Base-by-base conservation (phyloP, 2,113 vertebrate species). In the Saccopteryx bilineata region DNA sequence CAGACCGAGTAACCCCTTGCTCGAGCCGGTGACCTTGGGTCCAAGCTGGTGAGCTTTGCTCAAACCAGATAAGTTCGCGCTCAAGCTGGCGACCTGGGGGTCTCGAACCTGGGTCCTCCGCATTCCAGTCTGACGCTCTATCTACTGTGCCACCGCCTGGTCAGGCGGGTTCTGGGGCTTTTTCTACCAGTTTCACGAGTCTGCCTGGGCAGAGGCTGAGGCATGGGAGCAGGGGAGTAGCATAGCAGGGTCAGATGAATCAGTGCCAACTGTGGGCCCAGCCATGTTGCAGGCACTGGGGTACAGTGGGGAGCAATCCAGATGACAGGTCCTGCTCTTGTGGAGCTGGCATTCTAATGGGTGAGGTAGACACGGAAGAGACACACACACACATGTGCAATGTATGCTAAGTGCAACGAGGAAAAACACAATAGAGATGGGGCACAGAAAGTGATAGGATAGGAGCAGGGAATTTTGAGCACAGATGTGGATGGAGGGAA, bases 171-270 rank as follows among this genome's bases (percentile, higher is more conserved):
- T 8, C 72, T 39, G 6, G 28, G 56, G 5, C 7, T 56, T 60
- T 52, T 50, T 91, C 60, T 7, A 0, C 23, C 48, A 9, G 60
- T 54, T 46, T 31, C n/a, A 26, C 23, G 23, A 0, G 12, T 28
- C n/a, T 23, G 0, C 28, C 11, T 9, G 56, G 39, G 54, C 33
- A 18, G 48, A 39, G 31, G 5, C 19, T 3, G 6, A 48, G 60
- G 61, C 7, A 3, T 48, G 58, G 10, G 60, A 85, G 52, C 68
- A 21, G 79, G 28, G 66, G 11, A 4, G 1, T 28, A 4, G 5
- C 7, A 0, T 28, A 10, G 60, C 0, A 0, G 6, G 13, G 33
- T 10, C 60, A 56, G 54, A 15, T 26, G 52, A 48, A 11, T 56
- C 6, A 0, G 19, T 21, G 24, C 54, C 86, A 23, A 5, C 60